Evolutionary conservation across 2,888 invertebrate genomes (phyloP), one percentile per base, ranked within the genome.

Genomic region (Tetramorium bicarinatum): DNA sequence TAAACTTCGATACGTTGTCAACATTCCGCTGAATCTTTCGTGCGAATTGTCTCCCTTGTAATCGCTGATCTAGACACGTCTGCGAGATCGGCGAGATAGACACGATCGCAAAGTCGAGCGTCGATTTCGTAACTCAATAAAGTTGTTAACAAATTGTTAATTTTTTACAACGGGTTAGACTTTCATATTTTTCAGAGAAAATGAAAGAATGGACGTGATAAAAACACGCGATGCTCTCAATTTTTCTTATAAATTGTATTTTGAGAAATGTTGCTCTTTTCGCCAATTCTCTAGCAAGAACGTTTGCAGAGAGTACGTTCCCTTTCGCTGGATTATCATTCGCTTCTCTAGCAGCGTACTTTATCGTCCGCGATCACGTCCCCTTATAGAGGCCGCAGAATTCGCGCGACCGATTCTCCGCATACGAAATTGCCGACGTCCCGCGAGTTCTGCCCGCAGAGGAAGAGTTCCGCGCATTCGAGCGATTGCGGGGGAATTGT

Each of bases 11-110:
- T 66, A 66, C 3, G 38, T 38, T 49, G 38, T 34, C 29, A 75
- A 64, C 47, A 64, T 64, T 47, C 6, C 69, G 76, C 67, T 54
- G 41, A 54, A 54, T 29, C 69, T 54, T 54, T 41, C 54, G 69
- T 38, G 67, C 54, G 69, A 77, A 77, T 21, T 77, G 41, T 77
- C 54, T 29, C n/a, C 29, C 54, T 54, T n/a, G 69, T 47, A 56
- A 69, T 77, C 41, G 54, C 25, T 1, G 77, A 74, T 61, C 47
- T 61, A n/a, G 18, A n/a, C 54, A 52, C n/a, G 29, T 34, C 44
- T 29, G 38, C 66, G 4, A 76, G 21, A 76, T 64, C 11, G 1
- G 44, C 15, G 29, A 34, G 29, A 34, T 44, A 4, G 34, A 59
- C n/a, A 2, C 6, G 6, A 18, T 9, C 15, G 21, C 11, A 3